These are phyloP conservation scores for Chelonia mydas DNA, from an alignment of 2,797 vertebrate genomes.

Conservation along the genomic window DNA sequence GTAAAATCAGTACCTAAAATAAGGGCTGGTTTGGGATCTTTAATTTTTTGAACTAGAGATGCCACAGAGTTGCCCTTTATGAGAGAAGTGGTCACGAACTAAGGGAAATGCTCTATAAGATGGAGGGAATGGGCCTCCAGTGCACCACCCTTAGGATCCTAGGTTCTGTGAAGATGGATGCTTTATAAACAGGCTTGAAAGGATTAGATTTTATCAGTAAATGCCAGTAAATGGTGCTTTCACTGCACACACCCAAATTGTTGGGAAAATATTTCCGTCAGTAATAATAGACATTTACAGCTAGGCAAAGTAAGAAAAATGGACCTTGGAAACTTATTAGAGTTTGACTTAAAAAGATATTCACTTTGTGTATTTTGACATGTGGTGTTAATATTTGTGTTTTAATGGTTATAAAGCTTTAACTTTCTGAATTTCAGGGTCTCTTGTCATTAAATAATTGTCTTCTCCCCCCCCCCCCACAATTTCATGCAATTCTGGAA, in stretches of 20 bases:
- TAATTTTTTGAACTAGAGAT: background rate
- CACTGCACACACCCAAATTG: background rate
- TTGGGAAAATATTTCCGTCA: background rate
- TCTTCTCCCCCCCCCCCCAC: background rate
- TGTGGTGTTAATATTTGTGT: background rate
- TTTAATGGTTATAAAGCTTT: background rate
- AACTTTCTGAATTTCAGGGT: background rate
- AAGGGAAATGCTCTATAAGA: background rate
- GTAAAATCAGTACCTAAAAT: constrained; percentile 29
- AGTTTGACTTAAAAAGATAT: background rate
- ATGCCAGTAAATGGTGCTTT: background rate
- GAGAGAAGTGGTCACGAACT: background rate
- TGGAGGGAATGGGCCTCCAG: background rate
- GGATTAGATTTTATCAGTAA: background rate
- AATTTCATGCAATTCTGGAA: background rate
- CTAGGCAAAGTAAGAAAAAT: background rate
- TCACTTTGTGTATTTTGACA: background rate
- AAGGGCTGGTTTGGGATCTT: background rate
- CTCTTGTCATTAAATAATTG: background rate
- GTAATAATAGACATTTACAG: background rate
- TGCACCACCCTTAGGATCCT: background rate
- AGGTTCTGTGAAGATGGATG: background rate
- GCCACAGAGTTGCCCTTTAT: background rate
- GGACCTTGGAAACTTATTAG: background rate
- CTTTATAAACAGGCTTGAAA: background rate